Percentiles rank a stretch among this genome's conserved stretches.
These are phyloP conservation scores for Spongia lamella DNA, from an alignment of 37 sponge, comb jelly and placozoan genomes.

Conservation along the genomic window DNA sequence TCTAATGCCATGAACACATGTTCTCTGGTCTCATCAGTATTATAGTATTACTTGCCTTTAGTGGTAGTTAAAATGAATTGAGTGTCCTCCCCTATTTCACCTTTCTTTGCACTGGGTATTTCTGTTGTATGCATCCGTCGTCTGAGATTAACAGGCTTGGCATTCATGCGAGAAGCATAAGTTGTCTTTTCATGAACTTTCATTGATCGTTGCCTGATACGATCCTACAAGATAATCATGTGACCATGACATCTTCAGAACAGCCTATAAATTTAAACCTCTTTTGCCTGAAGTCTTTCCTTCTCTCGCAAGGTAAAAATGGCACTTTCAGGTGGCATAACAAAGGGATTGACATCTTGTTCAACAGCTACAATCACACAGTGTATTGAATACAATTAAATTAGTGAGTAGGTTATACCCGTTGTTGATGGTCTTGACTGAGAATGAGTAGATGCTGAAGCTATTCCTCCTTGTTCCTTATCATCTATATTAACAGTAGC, in stretches of 20 bases:
- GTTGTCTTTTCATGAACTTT: constrained; percentile 90
- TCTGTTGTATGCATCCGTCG: constrained; percentile 52
- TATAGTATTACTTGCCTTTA: constrained; percentile 28
- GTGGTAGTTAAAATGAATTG: constrained; percentile 75
- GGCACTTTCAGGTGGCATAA: constrained; percentile 81
- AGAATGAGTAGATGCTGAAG: too few relatives aligned
- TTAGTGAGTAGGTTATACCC: too few relatives aligned
- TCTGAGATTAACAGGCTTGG: constrained; percentile 49
- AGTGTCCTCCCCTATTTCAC: constrained; percentile 50
- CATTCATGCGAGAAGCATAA: constrained; percentile 79
- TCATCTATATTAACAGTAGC: too few relatives aligned
- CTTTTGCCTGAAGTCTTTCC: constrained; percentile 57
- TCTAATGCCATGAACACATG: constrained; percentile 33
- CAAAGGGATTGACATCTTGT: constrained; percentile 68
- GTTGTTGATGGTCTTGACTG: too few relatives aligned
- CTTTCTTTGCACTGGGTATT: constrained; percentile 25
- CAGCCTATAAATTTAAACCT: constrained; percentile 20
- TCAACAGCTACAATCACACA: too few relatives aligned
- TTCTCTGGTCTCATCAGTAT: too few relatives aligned
- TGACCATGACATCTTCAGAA: neutral
- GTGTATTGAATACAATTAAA: too few relatives aligned
- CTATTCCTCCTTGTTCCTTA: too few relatives aligned
- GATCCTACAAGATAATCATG: constrained; percentile 27
- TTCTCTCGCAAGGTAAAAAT: constrained; percentile 81
- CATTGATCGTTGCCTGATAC: constrained; percentile 68